Evolutionary conservation across 2,888 invertebrate genomes (phyloP), one percentile per base, ranked within the genome.

Genomic region (Leuctra nigra): DNA sequence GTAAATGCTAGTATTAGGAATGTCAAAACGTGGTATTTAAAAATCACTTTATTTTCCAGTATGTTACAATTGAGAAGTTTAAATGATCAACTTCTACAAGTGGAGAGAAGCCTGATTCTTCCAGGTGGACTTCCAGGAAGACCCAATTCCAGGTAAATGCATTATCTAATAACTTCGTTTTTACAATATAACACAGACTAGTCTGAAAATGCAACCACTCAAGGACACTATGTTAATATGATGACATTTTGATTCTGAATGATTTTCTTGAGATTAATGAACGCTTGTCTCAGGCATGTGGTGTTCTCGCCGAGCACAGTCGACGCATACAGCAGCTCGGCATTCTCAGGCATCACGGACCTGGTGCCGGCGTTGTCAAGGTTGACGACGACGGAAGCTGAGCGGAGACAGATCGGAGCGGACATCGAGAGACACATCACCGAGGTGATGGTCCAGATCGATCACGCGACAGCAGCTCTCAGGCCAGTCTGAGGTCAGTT

Each of bases 371-470:
- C 44, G 9, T 9, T 41, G 18, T 18, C 2, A 6, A 44, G 23
- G 23, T n/a, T 20, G 13, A n/a, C 22, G 23, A 44, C 13, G 9
- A 2, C 20, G 9, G 33, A 33, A 11, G 16, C 14, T 16, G 7
- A 2, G 18, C 7, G 13, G 18, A 4, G 2, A 14, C 25, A 29
- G 16, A n/a, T 48, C 3, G 13, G 18, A 16, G 33, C 16, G 4
- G 50, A 29, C 2, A 16, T 50, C 4, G 50, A 16, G 35, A 16
- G 16, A 16, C 50, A 50, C 33, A 18, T 50, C 35, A 50, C 50
- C 2, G 50, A 50, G 35, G 50, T 50, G 11, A 33, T 18, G 50
- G 50, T 50, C 1, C 50, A 16, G 33, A 50, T 50, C 33, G 13
- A 13, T 18, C 33, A 50, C 11, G 50, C 50, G 2, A 35, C 50